These are phyloP conservation scores for Pandemis corylana DNA, from an alignment of 2,888 invertebrate genomes.

Conservation along the genomic window DNA sequence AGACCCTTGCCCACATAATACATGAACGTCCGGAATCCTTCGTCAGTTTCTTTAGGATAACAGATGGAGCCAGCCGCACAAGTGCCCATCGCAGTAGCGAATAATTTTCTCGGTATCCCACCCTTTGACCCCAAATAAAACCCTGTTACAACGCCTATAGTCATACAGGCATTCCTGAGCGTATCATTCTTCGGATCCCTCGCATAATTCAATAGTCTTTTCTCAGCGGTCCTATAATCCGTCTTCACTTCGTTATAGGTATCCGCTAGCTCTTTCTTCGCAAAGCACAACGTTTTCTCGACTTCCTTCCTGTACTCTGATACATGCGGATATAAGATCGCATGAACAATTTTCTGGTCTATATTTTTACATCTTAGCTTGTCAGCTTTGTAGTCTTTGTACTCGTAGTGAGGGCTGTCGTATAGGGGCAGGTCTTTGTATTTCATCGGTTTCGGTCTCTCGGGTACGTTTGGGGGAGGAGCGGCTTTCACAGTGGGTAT, in stretches of 20 bases:
- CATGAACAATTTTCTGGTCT: background rate
- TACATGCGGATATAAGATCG: background rate
- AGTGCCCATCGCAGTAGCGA: background rate
- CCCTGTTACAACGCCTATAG: background rate
- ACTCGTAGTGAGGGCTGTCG: constrained; percentile 6
- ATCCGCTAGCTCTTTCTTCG: background rate
- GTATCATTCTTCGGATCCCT: constrained; percentile 1
- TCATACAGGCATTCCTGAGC: background rate
- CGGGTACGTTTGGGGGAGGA: background rate
- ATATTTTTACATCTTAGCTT: background rate
- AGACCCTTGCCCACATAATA: background rate
- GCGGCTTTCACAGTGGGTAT: constrained; percentile 14
- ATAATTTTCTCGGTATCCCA: background rate
- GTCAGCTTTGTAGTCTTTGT: constrained; percentile 3
- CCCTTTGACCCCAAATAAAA: background rate
- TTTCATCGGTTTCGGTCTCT: constrained; percentile 3
- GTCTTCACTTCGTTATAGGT: background rate
- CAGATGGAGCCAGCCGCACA: constrained; percentile 5
- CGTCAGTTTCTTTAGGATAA: constrained; percentile 13
- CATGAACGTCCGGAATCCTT: background rate
- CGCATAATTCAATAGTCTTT: background rate
- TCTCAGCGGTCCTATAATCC: background rate
- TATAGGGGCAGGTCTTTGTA: constrained; percentile 14
- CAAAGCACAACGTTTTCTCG: background rate
- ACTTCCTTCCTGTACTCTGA: background rate